Base-by-base conservation (phyloP, 2,797 vertebrate genomes). In the Bufotes viridis region DNA sequence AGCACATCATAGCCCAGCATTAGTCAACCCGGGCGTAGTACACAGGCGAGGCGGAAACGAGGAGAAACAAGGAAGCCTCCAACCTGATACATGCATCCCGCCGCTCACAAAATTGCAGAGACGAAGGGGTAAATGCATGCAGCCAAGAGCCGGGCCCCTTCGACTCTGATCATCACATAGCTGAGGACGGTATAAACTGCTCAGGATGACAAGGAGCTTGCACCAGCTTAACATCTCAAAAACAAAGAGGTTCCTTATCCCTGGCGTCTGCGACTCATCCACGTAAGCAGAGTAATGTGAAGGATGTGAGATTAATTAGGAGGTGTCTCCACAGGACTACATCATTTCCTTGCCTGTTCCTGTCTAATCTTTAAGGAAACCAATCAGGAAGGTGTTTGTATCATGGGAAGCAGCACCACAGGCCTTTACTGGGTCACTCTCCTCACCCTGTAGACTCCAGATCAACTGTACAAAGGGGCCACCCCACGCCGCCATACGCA, bases 271-370 rank as follows among this genome's bases (percentile, higher is more conserved):
- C 42, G 3, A 20, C 51, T 15, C 51, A 69, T 34, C 49, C 76
- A 42, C 5, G 15, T 58, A 74, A 53, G 7, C 0, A 8, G n/a
- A 57, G 60, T 24, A 82, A 63, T 22, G 80, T 67, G 42, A 78
- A 82, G 72, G 86, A 88, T 84, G 74, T 20, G 5, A 65, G 60
- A 17, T 7, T 60, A 70, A 84, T 84, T 69, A 79, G 63, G 53
- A 74, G 78, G 80, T 69, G 74, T 88, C 86, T 87, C 80, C 61
- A 11, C 67, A 67, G 55, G 18, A 26, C 81, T 20, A 76, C 87
- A 84, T 88, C 81, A 88, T 84, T 88, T 88, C 87, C 87, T 84
- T 22, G 24, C 60, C 60, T 26, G 51, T 88, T 84, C 81, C 87
- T 51, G 74, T 87, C 49, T 60, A 83, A 78, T 81, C 29, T 83